Evolutionary conservation across 2,113 vertebrate species (phyloP).

Genomic region (Chionomys nivalis): DNA sequence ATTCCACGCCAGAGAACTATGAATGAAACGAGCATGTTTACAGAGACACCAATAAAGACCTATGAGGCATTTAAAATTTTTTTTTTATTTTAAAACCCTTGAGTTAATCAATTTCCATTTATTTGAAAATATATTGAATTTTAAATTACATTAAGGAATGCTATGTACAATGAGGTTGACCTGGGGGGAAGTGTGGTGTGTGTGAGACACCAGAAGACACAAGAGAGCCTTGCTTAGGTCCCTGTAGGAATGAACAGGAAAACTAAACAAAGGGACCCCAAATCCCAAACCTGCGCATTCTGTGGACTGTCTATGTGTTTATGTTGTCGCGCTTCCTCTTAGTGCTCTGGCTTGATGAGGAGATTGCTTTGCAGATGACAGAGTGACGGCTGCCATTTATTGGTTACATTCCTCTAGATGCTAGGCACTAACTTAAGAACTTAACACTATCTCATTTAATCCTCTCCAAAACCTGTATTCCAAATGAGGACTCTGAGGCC

Average conservation of each 20-base stretch:
- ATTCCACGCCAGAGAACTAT: not conserved
- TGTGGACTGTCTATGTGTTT: too few species aligned
- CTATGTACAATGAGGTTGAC: not conserved
- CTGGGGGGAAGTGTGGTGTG: not conserved
- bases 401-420: not conserved
- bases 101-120: not conserved
- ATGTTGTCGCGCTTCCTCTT: not conserved
- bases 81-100: not conserved
- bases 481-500: conserved; percentile 5
- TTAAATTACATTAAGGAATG: not conserved
- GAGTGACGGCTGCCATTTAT: not conserved
- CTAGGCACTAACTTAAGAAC: not conserved
- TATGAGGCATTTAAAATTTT: not conserved
- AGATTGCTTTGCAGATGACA: not conserved
- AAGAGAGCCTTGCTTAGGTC: not conserved
- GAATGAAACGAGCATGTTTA: not conserved
- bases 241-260: not conserved
- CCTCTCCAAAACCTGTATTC: not conserved
- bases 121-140: not conserved
- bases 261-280: not conserved
- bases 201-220: not conserved
- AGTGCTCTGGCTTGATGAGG: not conserved
- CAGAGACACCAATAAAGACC: conserved; percentile 22
- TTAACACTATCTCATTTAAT: not conserved
- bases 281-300: not conserved